Evolutionary conservation across 1,140 invertebrate species (phyloP), one percentile per base, ranked within the genome.

Genomic region (Bursaphelenchus mucronatus): DNA sequence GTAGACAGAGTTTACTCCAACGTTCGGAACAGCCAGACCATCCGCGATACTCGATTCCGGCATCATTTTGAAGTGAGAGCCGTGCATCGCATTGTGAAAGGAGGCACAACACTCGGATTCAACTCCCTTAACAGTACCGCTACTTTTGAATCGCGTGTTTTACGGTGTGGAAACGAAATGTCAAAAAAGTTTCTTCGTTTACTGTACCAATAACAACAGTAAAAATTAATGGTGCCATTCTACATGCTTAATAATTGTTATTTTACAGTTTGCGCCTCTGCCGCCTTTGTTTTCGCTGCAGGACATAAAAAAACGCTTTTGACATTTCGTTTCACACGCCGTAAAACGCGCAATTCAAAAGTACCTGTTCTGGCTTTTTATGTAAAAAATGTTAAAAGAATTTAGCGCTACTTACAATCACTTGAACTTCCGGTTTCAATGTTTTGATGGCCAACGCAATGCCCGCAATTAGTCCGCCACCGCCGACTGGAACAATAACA

Each of bases 31-130:
- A 0, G 92, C 90, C 17, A 95, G 83, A 77, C 92, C 92, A 84
- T 95, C 92, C 1, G 92, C 91, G 53, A 94, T 76, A 0, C 90
- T 92, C 3, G 90, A 88, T 47, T 87, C 83, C 15, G 71, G 73
- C 7, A 55, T 44, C 88, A 88, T 15, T 86, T 81, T 2, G 88
- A 66, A 17, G 8, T 64, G 49, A 11, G 15, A 62, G 17, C 86
- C 84, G 69, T 88, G 85, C 64, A 93, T 76, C 0, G 92, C 90
- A 44, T 84, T 82, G 7, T 86, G 81, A 83, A 93, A 94, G 78
- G 90, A 91, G 5, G 90, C 86, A 82, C 91, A 93, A 69, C 88
- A 87, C 75, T 93, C 91, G 0, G 91, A 89, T 82, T 95, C 92
- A 3, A 92, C 90, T 30, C 91, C 92, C 90, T 94, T 76, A 73